Percentiles rank a stretch among this genome's conserved stretches.
phyloP scores from a whole-genome alignment of 2,797 vertebrate species.

The Oreochromis grahami region DNA sequence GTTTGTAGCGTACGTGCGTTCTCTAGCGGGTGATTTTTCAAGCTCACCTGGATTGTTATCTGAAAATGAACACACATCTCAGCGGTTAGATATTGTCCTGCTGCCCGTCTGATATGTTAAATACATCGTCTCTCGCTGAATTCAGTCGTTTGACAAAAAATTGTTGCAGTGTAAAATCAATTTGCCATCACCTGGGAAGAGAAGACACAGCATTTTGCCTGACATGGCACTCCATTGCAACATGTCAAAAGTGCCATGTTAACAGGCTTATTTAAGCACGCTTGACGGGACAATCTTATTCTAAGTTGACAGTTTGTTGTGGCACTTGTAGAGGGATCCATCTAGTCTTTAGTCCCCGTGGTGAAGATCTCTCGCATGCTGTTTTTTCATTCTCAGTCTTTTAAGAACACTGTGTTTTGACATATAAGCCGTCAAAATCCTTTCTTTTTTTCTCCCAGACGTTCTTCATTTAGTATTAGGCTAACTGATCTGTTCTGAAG shows the following conservation, averaged over 20 bases:
- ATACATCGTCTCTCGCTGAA: conserved; percentile 25
- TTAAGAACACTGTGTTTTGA: conserved; percentile 50
- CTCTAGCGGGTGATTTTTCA: conserved; percentile 16
- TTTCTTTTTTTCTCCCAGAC: neutral
- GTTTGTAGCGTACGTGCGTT: neutral
- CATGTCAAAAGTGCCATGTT: conserved; percentile 57
- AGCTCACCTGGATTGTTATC: conserved; percentile 4
- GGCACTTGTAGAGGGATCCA: conserved; percentile 53
- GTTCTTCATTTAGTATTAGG: conserved; percentile 31
- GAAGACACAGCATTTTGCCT: conserved; percentile 39
- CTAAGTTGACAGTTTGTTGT: conserved; percentile 68
- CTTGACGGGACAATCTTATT: conserved; percentile 58
- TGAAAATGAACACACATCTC: neutral
- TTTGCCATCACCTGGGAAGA: conserved; percentile 49
- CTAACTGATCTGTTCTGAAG: conserved; percentile 35
- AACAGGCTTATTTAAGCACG: conserved; percentile 62
- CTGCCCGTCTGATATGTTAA: conserved; percentile 7
- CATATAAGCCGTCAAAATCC: conserved; percentile 51
- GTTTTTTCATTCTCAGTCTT: conserved; percentile 20
- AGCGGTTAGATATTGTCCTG: neutral
- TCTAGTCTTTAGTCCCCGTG: conserved; percentile 64
- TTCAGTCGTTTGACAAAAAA: conserved; percentile 13
- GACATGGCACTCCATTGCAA: conserved; percentile 34
- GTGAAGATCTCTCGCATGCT: conserved; percentile 52
- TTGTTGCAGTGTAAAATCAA: conserved; percentile 34